Conservation (phyloP, 2,888 invertebrate species). For the Tetramorium bicarinatum region DNA sequence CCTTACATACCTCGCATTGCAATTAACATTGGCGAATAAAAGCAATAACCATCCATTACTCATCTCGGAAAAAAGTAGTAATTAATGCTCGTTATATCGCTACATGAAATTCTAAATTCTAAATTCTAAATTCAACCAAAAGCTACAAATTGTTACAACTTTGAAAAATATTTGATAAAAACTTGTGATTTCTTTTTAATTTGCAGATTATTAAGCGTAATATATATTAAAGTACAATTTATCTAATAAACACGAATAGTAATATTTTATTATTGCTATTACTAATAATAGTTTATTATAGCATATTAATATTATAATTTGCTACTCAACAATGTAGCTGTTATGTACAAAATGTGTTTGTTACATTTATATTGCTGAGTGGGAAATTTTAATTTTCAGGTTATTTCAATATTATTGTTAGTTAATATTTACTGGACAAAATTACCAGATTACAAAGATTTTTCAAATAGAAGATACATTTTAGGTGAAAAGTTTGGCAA, state of each 20-base stretch:
- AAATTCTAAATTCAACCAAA: not conserved
- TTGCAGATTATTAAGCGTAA: not conserved
- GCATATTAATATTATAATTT: no score
- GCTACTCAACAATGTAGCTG: no score
- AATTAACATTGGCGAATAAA: conserved; percentile 35
- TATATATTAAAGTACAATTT: not conserved
- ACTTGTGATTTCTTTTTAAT: not conserved
- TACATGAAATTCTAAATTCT: not conserved
- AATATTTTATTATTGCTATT: no score
- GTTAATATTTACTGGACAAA: not conserved
- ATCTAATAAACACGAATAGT: no score
- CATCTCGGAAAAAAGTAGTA: not conserved
- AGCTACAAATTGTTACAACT: not conserved
- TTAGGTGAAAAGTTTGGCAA: not conserved
- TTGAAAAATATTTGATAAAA: not conserved
- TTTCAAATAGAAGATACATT: not conserved
- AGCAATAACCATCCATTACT: conserved; percentile 24
- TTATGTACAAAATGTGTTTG: no score
- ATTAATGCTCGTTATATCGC: not conserved
- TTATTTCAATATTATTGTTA: no score
- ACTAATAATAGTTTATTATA: no score
- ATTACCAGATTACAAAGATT: not conserved
- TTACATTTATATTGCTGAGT: no score
- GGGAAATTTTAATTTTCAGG: no score
- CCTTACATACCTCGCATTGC: conserved; percentile 9